Evolutionary conservation across 2,113 vertebrate species (phyloP).

Genomic region (Ptyas mucosa): DNA sequence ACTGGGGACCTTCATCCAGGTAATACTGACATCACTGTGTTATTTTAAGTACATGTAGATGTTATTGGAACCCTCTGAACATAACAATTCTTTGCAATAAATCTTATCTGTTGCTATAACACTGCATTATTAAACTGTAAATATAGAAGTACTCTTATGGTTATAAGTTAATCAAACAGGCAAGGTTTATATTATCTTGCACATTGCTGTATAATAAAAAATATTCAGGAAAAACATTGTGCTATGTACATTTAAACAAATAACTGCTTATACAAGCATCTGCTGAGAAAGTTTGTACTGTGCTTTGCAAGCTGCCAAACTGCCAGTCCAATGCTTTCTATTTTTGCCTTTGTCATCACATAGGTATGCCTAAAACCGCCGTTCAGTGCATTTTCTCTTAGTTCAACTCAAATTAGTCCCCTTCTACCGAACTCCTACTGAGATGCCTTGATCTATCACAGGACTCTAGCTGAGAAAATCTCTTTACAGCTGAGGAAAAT

Average conservation of each 20-base stretch:
- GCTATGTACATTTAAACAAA: neutral
- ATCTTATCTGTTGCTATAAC: neutral
- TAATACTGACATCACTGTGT: neutral
- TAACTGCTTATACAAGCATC: neutral
- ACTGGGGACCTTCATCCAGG: neutral
- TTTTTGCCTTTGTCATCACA: conserved; percentile 53
- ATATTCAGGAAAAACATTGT: no score
- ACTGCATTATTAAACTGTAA: neutral
- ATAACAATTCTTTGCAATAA: neutral
- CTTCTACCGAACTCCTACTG: conserved; percentile 62
- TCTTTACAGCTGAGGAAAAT: conserved; percentile 64
- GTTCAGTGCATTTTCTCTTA: conserved; percentile 58
- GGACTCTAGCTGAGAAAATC: conserved; percentile 69
- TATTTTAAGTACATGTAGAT: neutral
- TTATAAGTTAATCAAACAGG: neutral
- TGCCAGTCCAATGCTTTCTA: conserved; percentile 60
- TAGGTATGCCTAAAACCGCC: conserved; percentile 56
- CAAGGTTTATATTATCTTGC: neutral
- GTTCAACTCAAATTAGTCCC: conserved; percentile 71
- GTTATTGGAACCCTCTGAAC: neutral
- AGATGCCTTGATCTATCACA: conserved; percentile 59
- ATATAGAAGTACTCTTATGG: neutral
- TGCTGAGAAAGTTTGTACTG: conserved; percentile 13
- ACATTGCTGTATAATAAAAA: neutral
- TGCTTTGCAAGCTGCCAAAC: conserved; percentile 52